A percentile compares a stretch with the other conserved stretches of the same genome.
These are phyloP conservation scores for Chamaetylas fuelleborni DNA, from an alignment of 2,113 vertebrate species.

Conservation along the genomic window DNA sequence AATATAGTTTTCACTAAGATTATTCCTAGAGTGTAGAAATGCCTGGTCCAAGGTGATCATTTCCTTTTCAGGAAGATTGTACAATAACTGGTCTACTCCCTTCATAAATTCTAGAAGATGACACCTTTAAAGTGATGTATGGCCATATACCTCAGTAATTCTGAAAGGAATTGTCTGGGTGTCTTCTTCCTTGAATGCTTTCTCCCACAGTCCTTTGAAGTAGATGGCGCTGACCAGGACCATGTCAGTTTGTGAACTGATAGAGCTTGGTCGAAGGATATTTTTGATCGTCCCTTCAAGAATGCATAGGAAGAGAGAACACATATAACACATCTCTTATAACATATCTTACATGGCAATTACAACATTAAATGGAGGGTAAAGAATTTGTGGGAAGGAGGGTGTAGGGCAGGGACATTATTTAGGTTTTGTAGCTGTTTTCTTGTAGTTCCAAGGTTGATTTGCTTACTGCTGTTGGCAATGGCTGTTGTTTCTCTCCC, in stretches of 20 bases:
- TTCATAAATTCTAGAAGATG: neutral
- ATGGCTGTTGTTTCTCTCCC: neutral
- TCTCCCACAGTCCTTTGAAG: slow-evolving; percentile 39
- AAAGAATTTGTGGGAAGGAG: neutral
- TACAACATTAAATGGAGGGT: neutral
- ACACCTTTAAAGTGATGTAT: neutral
- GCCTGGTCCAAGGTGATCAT: neutral
- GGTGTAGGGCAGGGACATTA: neutral
- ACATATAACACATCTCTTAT: neutral
- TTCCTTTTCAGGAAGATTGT: neutral
- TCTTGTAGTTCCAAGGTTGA: neutral
- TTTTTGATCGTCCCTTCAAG: slow-evolving; percentile 80
- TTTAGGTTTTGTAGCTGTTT: neutral
- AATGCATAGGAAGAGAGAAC: neutral
- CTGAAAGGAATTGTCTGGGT: slow-evolving; percentile 30
- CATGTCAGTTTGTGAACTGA: slow-evolving; percentile 69
- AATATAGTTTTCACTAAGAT: neutral
- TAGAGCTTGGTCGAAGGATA: slow-evolving; percentile 71
- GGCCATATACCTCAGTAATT: slow-evolving; percentile 16
- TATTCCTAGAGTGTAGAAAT: neutral
- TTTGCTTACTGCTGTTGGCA: neutral
- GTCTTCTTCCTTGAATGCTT: slow-evolving; percentile 40
- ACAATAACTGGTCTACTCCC: neutral
- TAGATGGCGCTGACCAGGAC: slow-evolving; percentile 71
- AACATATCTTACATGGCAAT: neutral